phyloP scores from a whole-genome alignment of 2,888 invertebrate genomes.

The Andrena marginata region DNA sequence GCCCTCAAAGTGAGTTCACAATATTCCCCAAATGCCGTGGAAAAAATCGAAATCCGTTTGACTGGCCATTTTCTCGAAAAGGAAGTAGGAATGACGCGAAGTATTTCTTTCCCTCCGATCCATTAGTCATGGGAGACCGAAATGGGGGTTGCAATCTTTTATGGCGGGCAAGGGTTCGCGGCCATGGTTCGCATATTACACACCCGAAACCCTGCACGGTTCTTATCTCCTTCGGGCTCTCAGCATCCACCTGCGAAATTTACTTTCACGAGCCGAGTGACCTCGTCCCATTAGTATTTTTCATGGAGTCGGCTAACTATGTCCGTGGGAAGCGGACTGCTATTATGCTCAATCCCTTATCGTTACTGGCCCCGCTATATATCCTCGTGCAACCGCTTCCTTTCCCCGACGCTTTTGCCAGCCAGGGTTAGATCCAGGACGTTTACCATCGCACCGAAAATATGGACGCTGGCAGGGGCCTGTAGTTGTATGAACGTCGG shows the following conservation, averaged over 20 bases:
- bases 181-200: conserved; percentile 62
- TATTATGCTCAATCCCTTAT: conserved; percentile 80
- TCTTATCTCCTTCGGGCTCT: conserved; percentile 79
- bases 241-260: conserved; percentile 79
- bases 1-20: too few relatives aligned
- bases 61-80: too few relatives aligned
- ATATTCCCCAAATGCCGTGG: too few relatives aligned
- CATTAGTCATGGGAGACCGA: too few relatives aligned
- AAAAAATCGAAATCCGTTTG: too few relatives aligned
- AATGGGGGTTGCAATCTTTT: too few relatives aligned
- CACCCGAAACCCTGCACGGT: neutral
- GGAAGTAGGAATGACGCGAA: too few relatives aligned
- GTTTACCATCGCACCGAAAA: conserved; percentile 56
- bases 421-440: conserved; percentile 54
- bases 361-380: conserved; percentile 76
- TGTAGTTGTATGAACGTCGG: conserved; percentile 7
- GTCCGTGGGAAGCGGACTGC: conserved; percentile 72
- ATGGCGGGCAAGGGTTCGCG: conserved; percentile 14
- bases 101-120: too few relatives aligned
- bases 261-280: conserved; percentile 77
- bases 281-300: conserved; percentile 82
- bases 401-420: conserved; percentile 56
- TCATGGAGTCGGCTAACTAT: conserved; percentile 78
- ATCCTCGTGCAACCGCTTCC: conserved; percentile 72
- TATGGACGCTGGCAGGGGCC: conserved; percentile 43